Evolutionary conservation across 2,888 invertebrate species (phyloP), one percentile per base, ranked within the genome.

Genomic region (Catocala nupta): DNA sequence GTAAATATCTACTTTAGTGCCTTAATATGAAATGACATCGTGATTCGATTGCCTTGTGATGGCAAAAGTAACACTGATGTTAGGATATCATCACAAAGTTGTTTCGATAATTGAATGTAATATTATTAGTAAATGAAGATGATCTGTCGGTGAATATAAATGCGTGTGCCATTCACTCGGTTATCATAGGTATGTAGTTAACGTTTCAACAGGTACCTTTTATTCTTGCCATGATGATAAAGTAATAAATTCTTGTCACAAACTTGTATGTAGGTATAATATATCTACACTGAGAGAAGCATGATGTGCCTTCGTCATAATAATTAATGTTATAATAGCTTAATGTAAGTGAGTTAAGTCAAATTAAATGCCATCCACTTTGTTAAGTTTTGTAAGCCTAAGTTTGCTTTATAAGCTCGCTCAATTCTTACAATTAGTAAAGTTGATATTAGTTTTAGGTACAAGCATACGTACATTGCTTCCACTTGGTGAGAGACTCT

Each of bases 301-400:
- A 82, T 90, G 81, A 90, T 89, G 92, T 93, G 92, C 92, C 93
- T 92, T 93, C 86, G 87, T 90, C 90, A 87, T 92, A 90, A 90
- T 90, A 88, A 90, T 88, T 88, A 77, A 89, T 86, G 82, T 89
- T 89, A 85, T 85, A 86, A 85, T 87, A 86, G 87, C 81, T 85
- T 87, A 85, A 80, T 89, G 57, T 94, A 93, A 93, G 93, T 90
- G 90, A 89, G 92, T 92, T 94, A 94, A 94, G 94, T 94, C 93
- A 93, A 91, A 90, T 91, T 91, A 91, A 92, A 94, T 94, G 94
- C 94, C 94, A 94, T 94, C 93, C 93, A 93, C 90, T 93, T 93
- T 93, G 93, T 93, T 94, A 93, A 94, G 93, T 93, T 94, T 93
- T 93, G 86, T 90, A 87, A 88, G 86, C 83, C 81, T 92, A 91